Conservation (phyloP, 1,140 invertebrate genomes). For the Euglossa dilemma region DNA sequence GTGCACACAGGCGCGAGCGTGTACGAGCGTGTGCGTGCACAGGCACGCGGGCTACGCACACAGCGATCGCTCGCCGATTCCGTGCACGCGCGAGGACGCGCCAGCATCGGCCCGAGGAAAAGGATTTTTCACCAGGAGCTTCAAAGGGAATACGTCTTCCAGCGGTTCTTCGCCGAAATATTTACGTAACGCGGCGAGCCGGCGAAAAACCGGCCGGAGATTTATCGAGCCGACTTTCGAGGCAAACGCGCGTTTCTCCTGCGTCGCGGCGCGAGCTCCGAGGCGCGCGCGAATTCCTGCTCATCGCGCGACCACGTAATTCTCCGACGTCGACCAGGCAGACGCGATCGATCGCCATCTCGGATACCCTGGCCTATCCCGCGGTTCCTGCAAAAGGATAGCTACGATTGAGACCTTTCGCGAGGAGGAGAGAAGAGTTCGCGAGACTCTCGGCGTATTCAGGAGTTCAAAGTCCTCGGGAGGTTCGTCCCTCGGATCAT, state of each 20-base stretch:
- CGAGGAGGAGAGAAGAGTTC: not conserved
- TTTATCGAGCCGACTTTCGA: constrained; percentile 20
- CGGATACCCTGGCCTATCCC: not conserved
- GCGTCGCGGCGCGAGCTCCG: not conserved
- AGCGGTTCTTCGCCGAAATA: constrained; percentile 17
- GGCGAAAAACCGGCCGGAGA: not conserved
- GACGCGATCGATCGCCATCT: not conserved
- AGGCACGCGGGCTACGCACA: no score
- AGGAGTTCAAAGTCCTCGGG: constrained; percentile 43
- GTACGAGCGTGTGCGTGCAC: constrained; percentile 12
- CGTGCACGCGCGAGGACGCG: constrained; percentile 40
- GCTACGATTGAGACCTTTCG: no score
- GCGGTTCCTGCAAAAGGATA: not conserved
- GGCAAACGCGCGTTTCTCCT: not conserved
- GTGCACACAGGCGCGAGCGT: constrained; percentile 55
- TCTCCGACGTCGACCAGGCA: not conserved
- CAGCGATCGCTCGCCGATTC: constrained; percentile 28
- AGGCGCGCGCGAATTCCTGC: not conserved
- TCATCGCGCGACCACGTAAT: not conserved
- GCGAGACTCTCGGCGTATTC: not conserved
- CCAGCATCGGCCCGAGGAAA: constrained; percentile 2
- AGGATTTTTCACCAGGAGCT: constrained; percentile 15
- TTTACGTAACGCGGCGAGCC: constrained; percentile 42
- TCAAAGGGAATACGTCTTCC: constrained; percentile 21
- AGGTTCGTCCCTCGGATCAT: not conserved